Conservation (phyloP, 2,113 vertebrate genomes). For the Antigone vipio region DNA sequence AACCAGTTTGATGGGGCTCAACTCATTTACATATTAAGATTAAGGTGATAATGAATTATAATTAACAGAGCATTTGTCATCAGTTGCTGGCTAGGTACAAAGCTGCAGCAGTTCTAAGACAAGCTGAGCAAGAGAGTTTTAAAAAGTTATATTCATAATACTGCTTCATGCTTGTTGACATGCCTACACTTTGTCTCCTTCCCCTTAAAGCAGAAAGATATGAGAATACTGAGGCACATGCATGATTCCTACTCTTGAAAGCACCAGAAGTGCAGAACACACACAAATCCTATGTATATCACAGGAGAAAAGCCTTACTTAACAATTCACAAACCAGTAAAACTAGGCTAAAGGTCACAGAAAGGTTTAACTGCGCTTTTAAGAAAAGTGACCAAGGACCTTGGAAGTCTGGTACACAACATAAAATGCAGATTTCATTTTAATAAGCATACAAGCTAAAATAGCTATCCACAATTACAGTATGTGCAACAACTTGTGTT, state of each 20-base stretch:
- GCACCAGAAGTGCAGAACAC: not conserved
- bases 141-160: not conserved
- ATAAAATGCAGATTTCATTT: not conserved
- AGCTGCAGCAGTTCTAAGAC: not conserved
- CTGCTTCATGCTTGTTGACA: not conserved
- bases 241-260: not conserved
- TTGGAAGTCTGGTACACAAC: not conserved
- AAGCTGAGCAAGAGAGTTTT: not conserved
- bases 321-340: not conserved
- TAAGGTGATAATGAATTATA: not conserved
- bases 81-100: not conserved
- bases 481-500: not conserved
- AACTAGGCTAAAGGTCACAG: conserved; percentile 23
- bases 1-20: not conserved
- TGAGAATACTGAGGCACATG: not conserved
- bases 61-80: not conserved
- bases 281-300: not conserved
- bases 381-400: not conserved
- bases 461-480: conserved; percentile 28
- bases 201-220: not conserved
- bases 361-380: not conserved
- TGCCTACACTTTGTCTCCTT: not conserved
- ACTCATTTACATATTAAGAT: not conserved
- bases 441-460: conserved; percentile 22
- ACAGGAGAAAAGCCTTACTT: not conserved